phyloP scores from a whole-genome alignment of 2,113 vertebrate species.

The Felis catus region F.catus_Fca126_mat1.0 CM031426.1:2677001-2677500 shows the following conservation, averaged over 20 bases:
- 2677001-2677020: neutral
- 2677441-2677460: neutral
- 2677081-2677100: neutral
- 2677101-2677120: neutral
- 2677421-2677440: neutral
- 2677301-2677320: fast-evolving
- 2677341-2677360: neutral
- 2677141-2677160: neutral
- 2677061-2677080: neutral
- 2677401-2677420: slow-evolving; percentile 32
- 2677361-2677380: neutral
- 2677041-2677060: neutral
- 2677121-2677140: neutral
- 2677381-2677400: neutral
- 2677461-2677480: neutral
- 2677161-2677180: neutral
- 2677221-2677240: neutral
- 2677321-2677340: neutral
- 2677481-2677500: slow-evolving; percentile 16
- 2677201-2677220: neutral
- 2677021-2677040: neutral
- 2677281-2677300: neutral
- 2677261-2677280: neutral
- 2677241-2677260: fast-evolving
- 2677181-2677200: neutral